Conservation (phyloP, 2,888 invertebrate species). For the Falcaria lacertinaria region DNA sequence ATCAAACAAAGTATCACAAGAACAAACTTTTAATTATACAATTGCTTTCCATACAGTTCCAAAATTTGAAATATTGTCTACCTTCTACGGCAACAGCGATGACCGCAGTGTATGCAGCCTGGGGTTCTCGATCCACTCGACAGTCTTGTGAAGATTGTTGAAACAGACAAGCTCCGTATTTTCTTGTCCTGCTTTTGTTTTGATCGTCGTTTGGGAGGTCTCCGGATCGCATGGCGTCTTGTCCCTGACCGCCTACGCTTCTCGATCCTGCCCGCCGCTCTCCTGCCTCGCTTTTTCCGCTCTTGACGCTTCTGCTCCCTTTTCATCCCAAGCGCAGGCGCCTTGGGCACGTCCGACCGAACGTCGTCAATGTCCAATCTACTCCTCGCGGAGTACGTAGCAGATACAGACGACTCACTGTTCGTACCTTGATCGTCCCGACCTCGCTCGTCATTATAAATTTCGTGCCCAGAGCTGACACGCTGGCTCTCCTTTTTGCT, state of each 20-base stretch:
- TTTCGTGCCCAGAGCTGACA: conserved; percentile 18
- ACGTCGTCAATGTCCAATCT: conserved; percentile 23
- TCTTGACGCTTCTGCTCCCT: conserved; percentile 17
- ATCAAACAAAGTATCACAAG: conserved; percentile 19
- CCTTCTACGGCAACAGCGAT: conserved; percentile 54
- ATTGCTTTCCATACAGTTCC: conserved; percentile 18
- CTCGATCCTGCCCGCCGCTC: conserved; percentile 27
- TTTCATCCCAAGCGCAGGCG: conserved; percentile 10
- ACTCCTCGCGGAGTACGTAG: conserved; percentile 30
- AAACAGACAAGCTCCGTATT: conserved; percentile 25
- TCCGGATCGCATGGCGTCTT: conserved; percentile 19
- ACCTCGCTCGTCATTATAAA: conserved; percentile 17
- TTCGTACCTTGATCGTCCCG: conserved; percentile 22
- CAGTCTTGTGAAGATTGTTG: conserved; percentile 36
- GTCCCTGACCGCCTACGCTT: conserved; percentile 28
- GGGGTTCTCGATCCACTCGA: conserved; percentile 22
- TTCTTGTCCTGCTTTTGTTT: conserved; percentile 18
- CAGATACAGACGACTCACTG: conserved; percentile 26
- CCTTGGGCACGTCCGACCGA: conserved; percentile 18
- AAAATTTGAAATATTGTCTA: conserved; percentile 39
- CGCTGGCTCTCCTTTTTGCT: conserved; percentile 36
- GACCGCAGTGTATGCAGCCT: conserved; percentile 44
- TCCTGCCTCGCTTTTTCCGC: conserved; percentile 20
- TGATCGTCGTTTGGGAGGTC: conserved; percentile 22
- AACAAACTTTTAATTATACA: conserved; percentile 15